These are phyloP conservation scores for Eulithis testata DNA, from an alignment of 2,888 invertebrate species.

Conservation along the genomic window DNA sequence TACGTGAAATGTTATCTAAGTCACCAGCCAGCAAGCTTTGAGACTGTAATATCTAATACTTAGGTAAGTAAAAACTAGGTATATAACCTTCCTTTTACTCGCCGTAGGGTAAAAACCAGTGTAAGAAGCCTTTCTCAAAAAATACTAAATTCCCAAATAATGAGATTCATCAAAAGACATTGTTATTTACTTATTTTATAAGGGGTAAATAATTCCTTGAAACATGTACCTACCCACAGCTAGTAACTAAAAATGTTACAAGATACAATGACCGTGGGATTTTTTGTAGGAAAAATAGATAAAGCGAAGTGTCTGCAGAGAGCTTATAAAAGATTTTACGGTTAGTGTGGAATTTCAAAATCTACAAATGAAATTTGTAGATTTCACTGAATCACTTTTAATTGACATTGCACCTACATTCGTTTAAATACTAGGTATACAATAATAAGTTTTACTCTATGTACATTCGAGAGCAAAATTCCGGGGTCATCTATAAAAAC, in stretches of 20 bases:
- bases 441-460: neutral
- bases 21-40: slow-evolving; percentile 38
- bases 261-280: neutral
- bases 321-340: neutral
- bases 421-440: neutral
- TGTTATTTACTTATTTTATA: neutral
- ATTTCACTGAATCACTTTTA: neutral
- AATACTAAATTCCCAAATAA: slow-evolving; percentile 1
- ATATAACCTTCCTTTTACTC: too few species aligned
- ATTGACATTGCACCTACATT: neutral
- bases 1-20: slow-evolving; percentile 60
- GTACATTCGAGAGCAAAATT: too few species aligned
- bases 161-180: neutral
- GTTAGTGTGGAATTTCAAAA: neutral
- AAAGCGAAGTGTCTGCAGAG: neutral
- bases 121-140: neutral
- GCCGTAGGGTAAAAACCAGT: neutral
- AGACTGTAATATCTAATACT: slow-evolving; percentile 2
- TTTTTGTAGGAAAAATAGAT: neutral
- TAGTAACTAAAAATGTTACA: neutral
- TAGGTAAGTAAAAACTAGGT: neutral
- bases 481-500: too few species aligned
- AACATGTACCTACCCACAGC: neutral
- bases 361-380: too few species aligned
- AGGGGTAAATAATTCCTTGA: neutral